A percentile compares a stretch with the other conserved stretches of the same genome.
Conservation (phyloP, 2,888 invertebrate species). For the Pseudeuparius sepicola region DNA sequence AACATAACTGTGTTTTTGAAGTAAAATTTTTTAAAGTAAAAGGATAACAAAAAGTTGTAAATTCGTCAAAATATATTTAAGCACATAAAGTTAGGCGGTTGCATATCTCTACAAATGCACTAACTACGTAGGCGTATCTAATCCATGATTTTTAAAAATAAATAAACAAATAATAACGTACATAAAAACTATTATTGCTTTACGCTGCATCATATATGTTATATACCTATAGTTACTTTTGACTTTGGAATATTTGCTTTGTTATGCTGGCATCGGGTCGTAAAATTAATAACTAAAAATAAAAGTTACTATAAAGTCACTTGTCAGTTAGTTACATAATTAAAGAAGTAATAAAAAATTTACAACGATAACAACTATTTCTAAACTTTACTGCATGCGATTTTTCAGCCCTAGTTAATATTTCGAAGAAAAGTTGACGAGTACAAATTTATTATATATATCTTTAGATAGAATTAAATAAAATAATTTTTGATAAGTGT, state of each 20-base stretch:
- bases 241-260: slow-evolving; percentile 23
- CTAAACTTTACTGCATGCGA: slow-evolving; percentile 30
- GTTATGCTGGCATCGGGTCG: slow-evolving; percentile 27
- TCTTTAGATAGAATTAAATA: slow-evolving; percentile 20
- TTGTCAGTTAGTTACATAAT: slow-evolving; percentile 19
- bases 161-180: too few relatives aligned
- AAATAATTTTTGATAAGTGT: slow-evolving; percentile 28
- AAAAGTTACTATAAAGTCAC: slow-evolving; percentile 22
- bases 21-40: too few relatives aligned
- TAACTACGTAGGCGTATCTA: too few relatives aligned
- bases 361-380: slow-evolving; percentile 24
- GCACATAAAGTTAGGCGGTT: too few relatives aligned
- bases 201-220: too few relatives aligned
- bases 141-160: too few relatives aligned
- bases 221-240: too few relatives aligned
- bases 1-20: too few relatives aligned
- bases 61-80: too few relatives aligned
- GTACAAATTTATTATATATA: slow-evolving; percentile 29
- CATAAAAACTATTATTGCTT: too few relatives aligned
- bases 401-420: slow-evolving; percentile 27
- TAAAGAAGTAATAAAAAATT: slow-evolving; percentile 17
- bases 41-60: too few relatives aligned
- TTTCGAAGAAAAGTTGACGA: slow-evolving; percentile 29
- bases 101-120: too few relatives aligned
- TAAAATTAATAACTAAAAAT: slow-evolving; percentile 20